Conservation (phyloP, 2,888 invertebrate genomes). For the Cryptus armator region DNA sequence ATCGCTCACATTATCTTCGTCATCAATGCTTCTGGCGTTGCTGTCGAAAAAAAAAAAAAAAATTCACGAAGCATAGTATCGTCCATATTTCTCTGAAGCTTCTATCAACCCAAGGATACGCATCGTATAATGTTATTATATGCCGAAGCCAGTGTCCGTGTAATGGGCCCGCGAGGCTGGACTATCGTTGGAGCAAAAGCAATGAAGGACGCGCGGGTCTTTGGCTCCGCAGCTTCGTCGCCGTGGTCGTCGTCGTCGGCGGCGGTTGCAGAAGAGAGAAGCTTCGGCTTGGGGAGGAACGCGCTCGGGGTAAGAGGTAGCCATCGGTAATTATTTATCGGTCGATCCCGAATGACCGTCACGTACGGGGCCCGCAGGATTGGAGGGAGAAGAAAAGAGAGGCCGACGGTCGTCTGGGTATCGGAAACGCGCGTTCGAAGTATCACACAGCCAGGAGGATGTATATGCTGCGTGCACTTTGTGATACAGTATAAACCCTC, state of each 20-base stretch:
- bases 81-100: not conserved
- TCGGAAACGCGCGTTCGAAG: conserved; percentile 46
- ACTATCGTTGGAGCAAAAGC: not conserved
- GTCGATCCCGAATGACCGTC: conserved; percentile 78
- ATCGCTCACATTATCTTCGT: not conserved
- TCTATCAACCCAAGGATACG: not conserved
- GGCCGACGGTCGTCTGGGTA: conserved; percentile 51
- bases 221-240: conserved; percentile 25
- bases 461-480: not conserved
- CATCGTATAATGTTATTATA: conserved; percentile 58
- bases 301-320: conserved; percentile 51
- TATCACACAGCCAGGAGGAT: conserved; percentile 63
- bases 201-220: conserved; percentile 46
- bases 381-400: conserved; percentile 46
- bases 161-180: conserved; percentile 30
- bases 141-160: conserved; percentile 21
- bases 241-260: conserved; percentile 20
- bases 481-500: not conserved
- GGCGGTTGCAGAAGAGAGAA: conserved; percentile 43
- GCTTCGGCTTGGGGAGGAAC: conserved; percentile 3
- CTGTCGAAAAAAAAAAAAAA: not conserved
- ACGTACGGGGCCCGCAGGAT: conserved; percentile 72
- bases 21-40: not conserved
- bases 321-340: conserved; percentile 80
- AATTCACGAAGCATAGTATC: not conserved